Evolutionary conservation across 35 echinoderm and acorn worm genomes (phyloP), one percentile per base, ranked within the genome.

Genomic region (Holothuria glaberrima): DNA sequence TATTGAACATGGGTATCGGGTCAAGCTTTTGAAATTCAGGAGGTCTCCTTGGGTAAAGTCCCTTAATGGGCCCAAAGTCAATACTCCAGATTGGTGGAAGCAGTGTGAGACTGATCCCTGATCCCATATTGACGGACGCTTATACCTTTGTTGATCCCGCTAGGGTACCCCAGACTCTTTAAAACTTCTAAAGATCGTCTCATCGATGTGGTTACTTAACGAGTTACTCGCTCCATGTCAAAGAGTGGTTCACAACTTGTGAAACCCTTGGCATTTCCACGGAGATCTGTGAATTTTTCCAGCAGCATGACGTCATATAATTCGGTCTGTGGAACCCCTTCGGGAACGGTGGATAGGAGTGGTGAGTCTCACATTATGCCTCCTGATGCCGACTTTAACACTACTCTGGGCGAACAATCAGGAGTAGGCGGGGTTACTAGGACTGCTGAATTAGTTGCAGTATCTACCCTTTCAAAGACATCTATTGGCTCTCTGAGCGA

Each of bases 211-310:
- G 13, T 68, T 68, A 5, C 64, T 68, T 10, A 65, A 26, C 64
- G 30, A 3, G 64, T 20, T 68, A 68, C 64, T 68, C 64, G 64
- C 22, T 68, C 64, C 64, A 68, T 68, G 64, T 68, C 64, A 26
- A 68, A 24, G 30, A 68, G 22, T 68, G 64, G 64, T 68, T 68
- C 64, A 68, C 64, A 68, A 32, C 64, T 68, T 68, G 64, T 20
- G 1, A 25, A 68, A 10, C 64, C 64, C 22, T 68, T 68, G 64
- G 64, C 5, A 26, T 12, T 20, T 24, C 16, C 64, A 20, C 64
- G 64, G 16, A 68, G 22, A 26, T 14, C 9, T 68, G 64, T 20
- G 12, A 1, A 68, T 68, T 4, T 68, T 68, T 32, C 64, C 64
- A 68, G 64, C 64, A 68, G n/a, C 0, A 25, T 12, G n/a, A 68